Evolutionary conservation across 92 coral and sea anemone genomes (phyloP).

Genomic region (Zoanthus sociatus): DNA sequence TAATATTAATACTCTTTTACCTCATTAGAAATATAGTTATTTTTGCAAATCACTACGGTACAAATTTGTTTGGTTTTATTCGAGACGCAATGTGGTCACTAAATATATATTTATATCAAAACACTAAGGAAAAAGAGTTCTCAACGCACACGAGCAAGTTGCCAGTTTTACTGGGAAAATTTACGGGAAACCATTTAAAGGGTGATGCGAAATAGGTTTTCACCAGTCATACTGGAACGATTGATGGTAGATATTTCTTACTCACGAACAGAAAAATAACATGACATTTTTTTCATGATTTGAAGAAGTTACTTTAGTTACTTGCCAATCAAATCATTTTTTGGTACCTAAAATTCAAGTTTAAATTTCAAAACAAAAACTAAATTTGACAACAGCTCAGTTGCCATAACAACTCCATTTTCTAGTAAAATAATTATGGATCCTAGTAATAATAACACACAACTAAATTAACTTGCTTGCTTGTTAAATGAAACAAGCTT

Average conservation of each 20-base stretch:
- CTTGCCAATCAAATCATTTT: not conserved
- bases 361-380: not conserved
- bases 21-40: not conserved
- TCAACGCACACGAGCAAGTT: not conserved
- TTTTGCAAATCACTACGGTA: not conserved
- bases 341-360: not conserved
- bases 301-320: not conserved
- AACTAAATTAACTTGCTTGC: conserved; percentile 22
- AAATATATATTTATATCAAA: not conserved
- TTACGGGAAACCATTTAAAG: not conserved
- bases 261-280: not conserved
- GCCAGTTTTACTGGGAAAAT: not conserved
- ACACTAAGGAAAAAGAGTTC: not conserved
- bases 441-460: not conserved
- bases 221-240: not conserved
- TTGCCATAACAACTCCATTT: not conserved
- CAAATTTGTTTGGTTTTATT: not conserved
- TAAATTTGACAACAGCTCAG: not conserved
- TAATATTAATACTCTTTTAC: not conserved
- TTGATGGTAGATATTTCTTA: not conserved
- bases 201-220: not conserved
- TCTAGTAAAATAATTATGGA: conserved; percentile 6
- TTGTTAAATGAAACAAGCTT: conserved; percentile 22
- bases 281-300: not conserved
- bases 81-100: not conserved